These are phyloP conservation scores for Drosophila mercatorum DNA, from an alignment of 2,888 invertebrate genomes.

Conservation along the genomic window DNA sequence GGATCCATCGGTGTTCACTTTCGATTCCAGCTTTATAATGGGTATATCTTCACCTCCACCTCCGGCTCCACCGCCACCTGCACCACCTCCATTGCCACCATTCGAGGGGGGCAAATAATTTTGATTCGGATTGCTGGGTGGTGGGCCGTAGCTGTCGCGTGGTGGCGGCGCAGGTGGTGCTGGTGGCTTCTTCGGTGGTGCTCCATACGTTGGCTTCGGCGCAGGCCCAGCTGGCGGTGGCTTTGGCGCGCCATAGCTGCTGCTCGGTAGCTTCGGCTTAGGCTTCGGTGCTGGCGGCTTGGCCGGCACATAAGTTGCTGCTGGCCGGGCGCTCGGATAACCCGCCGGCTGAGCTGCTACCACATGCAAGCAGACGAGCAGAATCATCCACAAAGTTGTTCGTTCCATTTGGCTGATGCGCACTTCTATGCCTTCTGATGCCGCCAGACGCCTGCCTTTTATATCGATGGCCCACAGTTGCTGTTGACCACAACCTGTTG, in stretches of 20 bases:
- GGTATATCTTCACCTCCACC: constrained; percentile 77
- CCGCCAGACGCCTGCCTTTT: constrained; percentile 25
- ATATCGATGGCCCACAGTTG: constrained; percentile 49
- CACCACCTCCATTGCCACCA: constrained; percentile 50
- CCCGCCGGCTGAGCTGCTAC: constrained; percentile 66
- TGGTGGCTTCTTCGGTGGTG: constrained; percentile 36
- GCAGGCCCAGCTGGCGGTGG: constrained; percentile 27
- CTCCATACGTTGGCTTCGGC: constrained; percentile 51
- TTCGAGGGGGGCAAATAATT: constrained; percentile 69
- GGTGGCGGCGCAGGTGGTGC: constrained; percentile 32
- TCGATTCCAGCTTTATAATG: constrained; percentile 82
- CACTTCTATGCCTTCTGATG: constrained; percentile 27
- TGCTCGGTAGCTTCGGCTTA: constrained; percentile 33
- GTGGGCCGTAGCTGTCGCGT: constrained; percentile 43
- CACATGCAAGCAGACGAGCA: constrained; percentile 23
- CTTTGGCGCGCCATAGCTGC: constrained; percentile 50
- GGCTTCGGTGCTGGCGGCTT: constrained; percentile 34
- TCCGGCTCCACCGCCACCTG: constrained; percentile 27
- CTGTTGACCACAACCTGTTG: constrained; percentile 58
- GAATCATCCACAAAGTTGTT: constrained; percentile 23
- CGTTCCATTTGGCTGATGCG: constrained; percentile 44
- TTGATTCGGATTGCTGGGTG: constrained; percentile 43
- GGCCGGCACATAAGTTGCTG: constrained; percentile 52
- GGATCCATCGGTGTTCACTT: constrained; percentile 82
- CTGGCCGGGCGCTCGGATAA: constrained; percentile 65